Evolutionary conservation across 2,888 invertebrate species (phyloP), one percentile per base, ranked within the genome.

Genomic region (Agrilus cyanescens): DNA sequence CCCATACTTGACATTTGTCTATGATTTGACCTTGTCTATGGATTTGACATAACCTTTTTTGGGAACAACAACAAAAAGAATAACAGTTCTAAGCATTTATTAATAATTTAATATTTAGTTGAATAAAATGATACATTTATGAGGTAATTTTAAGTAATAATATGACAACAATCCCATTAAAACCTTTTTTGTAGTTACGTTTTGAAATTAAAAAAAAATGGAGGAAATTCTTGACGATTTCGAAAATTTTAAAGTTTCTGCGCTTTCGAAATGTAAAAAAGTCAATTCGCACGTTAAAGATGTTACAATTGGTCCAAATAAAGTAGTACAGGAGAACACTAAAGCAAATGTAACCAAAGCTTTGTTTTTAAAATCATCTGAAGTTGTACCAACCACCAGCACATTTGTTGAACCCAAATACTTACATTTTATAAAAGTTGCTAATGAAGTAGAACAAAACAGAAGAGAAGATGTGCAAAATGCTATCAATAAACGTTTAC

Each of bases 241-340:
- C 18, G 70, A 70, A 42, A 68, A 68, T 52, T 58, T 78, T 37
- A 74, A 77, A 52, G 65, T 76, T 45, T 74, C 78, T 3, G 76
- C 75, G 4, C 58, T 80, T 16, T 70, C 68, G 31, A 80, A 78
- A 58, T 75, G 74, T 4, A 71, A 70, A 13, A 65, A 66, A 54
- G 69, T 77, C 18, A 74, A 74, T 46, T 67, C 69, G 3, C 55
- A 60, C 30, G 63, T 76, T 2, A 68, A 68, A 48, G 68, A 71
- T 59, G 71, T 71, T 1, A 78, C 76, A 0, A 69, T 75, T 42
- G 74, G 74, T 1, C 72, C 74, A 1, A 63, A 63, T 39, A 50
- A 52, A 18, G 38, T 12, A 12, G 8, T 40, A 33, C 25, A 14
- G 12, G 40, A 38, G 20, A 39, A 37, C 32, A 37, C 38, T 18